phyloP scores from a whole-genome alignment of 2,888 invertebrate genomes.

The Eristalinus sepulchralis region DNA sequence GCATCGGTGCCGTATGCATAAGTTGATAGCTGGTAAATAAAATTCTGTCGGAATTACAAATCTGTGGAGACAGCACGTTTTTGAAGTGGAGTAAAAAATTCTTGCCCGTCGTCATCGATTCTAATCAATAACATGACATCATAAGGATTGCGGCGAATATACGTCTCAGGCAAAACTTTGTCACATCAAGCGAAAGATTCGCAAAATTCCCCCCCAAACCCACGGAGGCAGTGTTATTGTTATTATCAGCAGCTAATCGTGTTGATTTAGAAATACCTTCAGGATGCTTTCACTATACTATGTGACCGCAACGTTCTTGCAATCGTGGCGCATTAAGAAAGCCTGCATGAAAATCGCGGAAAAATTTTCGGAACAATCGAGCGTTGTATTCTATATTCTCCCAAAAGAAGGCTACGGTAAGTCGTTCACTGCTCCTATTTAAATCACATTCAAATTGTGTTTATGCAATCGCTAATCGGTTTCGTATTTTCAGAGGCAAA shows the following conservation, averaged over 20 bases:
- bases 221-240: slow-evolving; percentile 2
- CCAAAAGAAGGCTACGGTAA: slow-evolving; percentile 81
- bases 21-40: slow-evolving; percentile 33
- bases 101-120: slow-evolving; percentile 14
- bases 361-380: slow-evolving; percentile 83
- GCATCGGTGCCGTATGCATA: slow-evolving; percentile 13
- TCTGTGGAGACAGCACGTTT: slow-evolving; percentile 35
- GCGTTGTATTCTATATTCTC: slow-evolving; percentile 84
- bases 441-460: background rate
- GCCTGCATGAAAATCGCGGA: slow-evolving; percentile 86
- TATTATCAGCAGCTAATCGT: background rate
- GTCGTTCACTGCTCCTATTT: background rate
- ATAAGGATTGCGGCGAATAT: slow-evolving; percentile 41
- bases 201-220: background rate
- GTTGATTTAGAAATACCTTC: background rate
- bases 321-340: slow-evolving; percentile 89
- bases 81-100: slow-evolving; percentile 28
- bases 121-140: slow-evolving; percentile 67
- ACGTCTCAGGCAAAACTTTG: slow-evolving; percentile 17
- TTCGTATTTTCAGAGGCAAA: slow-evolving; percentile 75
- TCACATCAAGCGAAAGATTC: background rate
- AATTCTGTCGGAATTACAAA: slow-evolving; percentile 20
- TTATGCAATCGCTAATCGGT: slow-evolving; percentile 9
- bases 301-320: slow-evolving; percentile 91
- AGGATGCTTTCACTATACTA: slow-evolving; percentile 89